Evolutionary conservation across 2,888 invertebrate genomes (phyloP), one percentile per base, ranked within the genome.

Genomic region (Sminthurinus aureus): DNA sequence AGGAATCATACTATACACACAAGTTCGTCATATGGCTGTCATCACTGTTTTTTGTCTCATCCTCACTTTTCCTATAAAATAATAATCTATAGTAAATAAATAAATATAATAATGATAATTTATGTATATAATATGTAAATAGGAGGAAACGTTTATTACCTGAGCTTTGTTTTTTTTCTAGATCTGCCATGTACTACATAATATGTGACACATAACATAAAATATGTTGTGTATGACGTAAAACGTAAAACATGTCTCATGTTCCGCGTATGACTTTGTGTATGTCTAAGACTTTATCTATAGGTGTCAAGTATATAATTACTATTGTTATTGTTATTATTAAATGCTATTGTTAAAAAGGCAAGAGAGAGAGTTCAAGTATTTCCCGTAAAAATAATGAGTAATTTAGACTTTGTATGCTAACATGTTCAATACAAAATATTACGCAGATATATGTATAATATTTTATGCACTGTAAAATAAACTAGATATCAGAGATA

Each of bases 31-130:
- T 69, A 9, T 80, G 71, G 80, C 71, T 80, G 38, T 18, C 71
- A 71, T 51, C 51, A 80, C 71, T 80, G 24, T 52, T 80, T 20
- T 73, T 58, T n/a, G 20, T 64, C 76, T 58, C 26, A 71, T 71
- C 4, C 24, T 26, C 71, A 69, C 13, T 20, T 22, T 69, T 12
- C 22, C 22, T 69, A 69, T 22, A 22, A 9, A 69, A 12, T n/a
- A 69, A 20, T 12, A 58, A 15, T 12, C 58, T 58, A 58, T 58
- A 15, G 15, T 12, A 22, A 69, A 18, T 4, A 69, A 64, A 4
- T n/a, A 64, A 64, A n/a, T 15, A 9, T 15, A 64, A 64, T 15
- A 15, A 58, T 58, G 58, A 64, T 64, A 18, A 64, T 64, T 4
- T 64, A n/a, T 64, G 64, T 64, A 15, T 64, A 64, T n/a, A 64